A percentile compares a stretch with the other conserved stretches of the same genome.
Conservation (phyloP, 2,888 invertebrate genomes). For the Congeria kusceri region DNA sequence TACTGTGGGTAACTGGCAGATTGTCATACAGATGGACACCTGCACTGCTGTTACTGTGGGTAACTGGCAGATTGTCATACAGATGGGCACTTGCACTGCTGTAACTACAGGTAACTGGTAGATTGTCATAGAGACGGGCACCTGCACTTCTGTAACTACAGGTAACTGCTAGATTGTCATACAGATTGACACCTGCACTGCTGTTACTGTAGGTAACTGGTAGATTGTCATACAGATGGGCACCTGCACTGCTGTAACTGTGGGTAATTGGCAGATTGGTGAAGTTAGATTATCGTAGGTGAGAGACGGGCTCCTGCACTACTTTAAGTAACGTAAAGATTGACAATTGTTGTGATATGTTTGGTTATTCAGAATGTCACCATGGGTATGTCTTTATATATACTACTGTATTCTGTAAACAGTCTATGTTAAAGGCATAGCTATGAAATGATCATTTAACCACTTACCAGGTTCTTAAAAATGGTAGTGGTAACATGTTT, state of each 20-base stretch:
- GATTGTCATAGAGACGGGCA: slow-evolving; percentile 90
- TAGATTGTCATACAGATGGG: slow-evolving; percentile 88
- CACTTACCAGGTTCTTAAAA: too few species aligned
- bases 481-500: too few species aligned
- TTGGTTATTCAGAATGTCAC: too few species aligned
- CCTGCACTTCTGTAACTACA: slow-evolving; percentile 91
- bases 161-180: too few species aligned
- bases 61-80: slow-evolving; percentile 86
- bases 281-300: too few species aligned
- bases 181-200: too few species aligned
- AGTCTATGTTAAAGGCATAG: too few species aligned
- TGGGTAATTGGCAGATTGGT: slow-evolving; percentile 85
- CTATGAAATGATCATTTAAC: too few species aligned
- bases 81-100: slow-evolving; percentile 91
- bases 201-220: too few species aligned
- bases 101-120: slow-evolving; percentile 88
- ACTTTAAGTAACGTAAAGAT: slow-evolving; percentile 90
- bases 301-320: slow-evolving; percentile 90
- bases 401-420: too few species aligned
- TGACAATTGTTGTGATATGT: too few species aligned
- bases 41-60: slow-evolving; percentile 91
- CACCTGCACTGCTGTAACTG: slow-evolving; percentile 92
- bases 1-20: slow-evolving; percentile 87
- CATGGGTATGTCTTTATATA: too few species aligned
- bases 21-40: slow-evolving; percentile 89